phyloP scores from a whole-genome alignment of 2,888 invertebrate genomes.

The Brenthis daphne region DNA sequence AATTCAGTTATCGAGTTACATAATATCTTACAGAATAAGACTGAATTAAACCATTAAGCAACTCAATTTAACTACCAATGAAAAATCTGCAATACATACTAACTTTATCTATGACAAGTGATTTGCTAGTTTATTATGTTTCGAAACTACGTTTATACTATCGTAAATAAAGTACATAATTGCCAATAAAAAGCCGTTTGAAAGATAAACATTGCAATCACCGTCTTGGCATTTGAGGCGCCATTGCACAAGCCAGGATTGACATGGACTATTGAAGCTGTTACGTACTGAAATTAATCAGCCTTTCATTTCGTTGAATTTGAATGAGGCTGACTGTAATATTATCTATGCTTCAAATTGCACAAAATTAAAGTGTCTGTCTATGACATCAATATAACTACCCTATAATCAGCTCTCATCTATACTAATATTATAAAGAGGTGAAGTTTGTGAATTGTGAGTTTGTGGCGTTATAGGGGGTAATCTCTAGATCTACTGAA shows the following conservation, averaged over 20 bases:
- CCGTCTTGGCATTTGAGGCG: slow-evolving; percentile 31
- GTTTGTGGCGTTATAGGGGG: no score
- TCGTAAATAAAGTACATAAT: slow-evolving; percentile 23
- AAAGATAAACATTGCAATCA: slow-evolving; percentile 32
- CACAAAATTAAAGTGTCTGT: no score
- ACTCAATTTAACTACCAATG: neutral
- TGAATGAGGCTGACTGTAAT: neutral
- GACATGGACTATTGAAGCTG: slow-evolving; percentile 25
- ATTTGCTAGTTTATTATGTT: slow-evolving; percentile 16
- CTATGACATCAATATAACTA: no score
- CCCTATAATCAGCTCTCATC: no score
- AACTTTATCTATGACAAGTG: slow-evolving; percentile 16
- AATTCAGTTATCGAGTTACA: no score
- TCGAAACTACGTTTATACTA: slow-evolving; percentile 16
- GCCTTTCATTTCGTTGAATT: slow-evolving; percentile 1
- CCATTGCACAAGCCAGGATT: slow-evolving; percentile 30
- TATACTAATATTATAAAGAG: no score
- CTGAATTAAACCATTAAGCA: neutral
- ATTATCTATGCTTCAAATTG: no score
- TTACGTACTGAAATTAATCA: slow-evolving; percentile 24
- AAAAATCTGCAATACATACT: slow-evolving; percentile 4
- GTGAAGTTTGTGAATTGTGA: no score
- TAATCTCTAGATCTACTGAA: no score
- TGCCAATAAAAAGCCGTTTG: slow-evolving; percentile 33
- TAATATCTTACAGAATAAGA: no score